phyloP scores from a whole-genome alignment of 2,797 vertebrate species.

The Aeoliscus strigatus region DNA sequence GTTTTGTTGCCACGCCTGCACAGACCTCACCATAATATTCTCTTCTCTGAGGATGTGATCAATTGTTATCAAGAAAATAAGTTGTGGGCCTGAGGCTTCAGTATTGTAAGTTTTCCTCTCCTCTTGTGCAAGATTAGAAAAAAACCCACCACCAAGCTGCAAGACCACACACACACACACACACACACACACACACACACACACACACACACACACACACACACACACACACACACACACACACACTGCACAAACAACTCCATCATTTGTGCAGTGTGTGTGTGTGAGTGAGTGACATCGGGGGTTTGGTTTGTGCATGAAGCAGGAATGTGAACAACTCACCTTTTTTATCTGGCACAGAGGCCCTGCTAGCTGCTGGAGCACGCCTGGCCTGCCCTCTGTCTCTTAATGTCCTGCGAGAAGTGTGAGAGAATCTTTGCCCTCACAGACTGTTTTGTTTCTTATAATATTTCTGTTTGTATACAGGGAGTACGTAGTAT shows the following conservation, averaged over 20 bases:
- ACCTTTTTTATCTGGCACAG: slow-evolving; percentile 67
- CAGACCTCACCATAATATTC: background rate
- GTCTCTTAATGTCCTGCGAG: slow-evolving; percentile 45
- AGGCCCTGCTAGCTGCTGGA: slow-evolving; percentile 64
- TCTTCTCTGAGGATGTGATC: slow-evolving; percentile 2
- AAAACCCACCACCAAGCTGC: slow-evolving; percentile 29
- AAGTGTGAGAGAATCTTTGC: slow-evolving; percentile 24
- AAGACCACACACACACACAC: slow-evolving; percentile 49
- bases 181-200: slow-evolving; percentile 17
- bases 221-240: slow-evolving; percentile 47
- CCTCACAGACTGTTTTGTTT: slow-evolving; percentile 2
- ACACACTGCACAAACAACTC: slow-evolving; percentile 31
- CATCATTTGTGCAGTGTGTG: slow-evolving; percentile 45
- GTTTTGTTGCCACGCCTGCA: slow-evolving; percentile 3
- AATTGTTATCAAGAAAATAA: slow-evolving; percentile 5
- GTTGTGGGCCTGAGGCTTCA: background rate
- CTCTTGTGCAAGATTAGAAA: slow-evolving; percentile 10
- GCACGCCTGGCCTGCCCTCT: slow-evolving; percentile 60
- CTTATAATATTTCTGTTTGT: too few species aligned
- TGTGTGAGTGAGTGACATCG: slow-evolving; percentile 46
- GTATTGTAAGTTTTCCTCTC: slow-evolving; percentile 23
- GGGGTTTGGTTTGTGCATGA: slow-evolving; percentile 76
- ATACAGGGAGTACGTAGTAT: too few species aligned
- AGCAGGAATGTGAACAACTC: slow-evolving; percentile 78
- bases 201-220: slow-evolving; percentile 51